phyloP scores from a whole-genome alignment of 2,113 vertebrate species.

The Oncorhynchus masou region DNA sequence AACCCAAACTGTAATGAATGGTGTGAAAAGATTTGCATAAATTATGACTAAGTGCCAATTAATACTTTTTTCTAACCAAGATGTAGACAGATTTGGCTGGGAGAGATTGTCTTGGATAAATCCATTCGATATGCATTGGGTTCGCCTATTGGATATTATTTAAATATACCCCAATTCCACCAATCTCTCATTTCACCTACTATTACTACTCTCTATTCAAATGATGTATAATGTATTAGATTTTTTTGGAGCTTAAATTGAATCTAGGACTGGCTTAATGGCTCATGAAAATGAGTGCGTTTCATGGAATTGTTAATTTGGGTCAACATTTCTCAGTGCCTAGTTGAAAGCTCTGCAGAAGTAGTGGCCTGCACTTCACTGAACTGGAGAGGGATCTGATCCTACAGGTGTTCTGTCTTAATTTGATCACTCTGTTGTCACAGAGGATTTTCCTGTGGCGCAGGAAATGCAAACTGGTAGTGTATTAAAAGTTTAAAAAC shows the following conservation, averaged over 20 bases:
- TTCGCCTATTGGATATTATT: conserved; percentile 59
- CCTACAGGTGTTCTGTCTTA: too few species aligned
- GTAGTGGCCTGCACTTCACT: background rate
- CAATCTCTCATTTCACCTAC: conserved; percentile 26
- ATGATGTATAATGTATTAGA: background rate
- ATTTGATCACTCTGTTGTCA: too few species aligned
- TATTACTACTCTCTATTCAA: background rate
- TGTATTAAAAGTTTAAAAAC: too few species aligned
- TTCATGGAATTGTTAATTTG: background rate
- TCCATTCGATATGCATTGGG: conserved; percentile 68
- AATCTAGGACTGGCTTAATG: conserved; percentile 16
- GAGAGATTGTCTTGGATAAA: conserved; percentile 33
- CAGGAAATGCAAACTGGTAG: too few species aligned
- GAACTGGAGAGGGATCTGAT: too few species aligned
- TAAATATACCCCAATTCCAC: conserved; percentile 44
- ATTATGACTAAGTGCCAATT: conserved; percentile 29
- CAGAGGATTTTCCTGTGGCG: too few species aligned
- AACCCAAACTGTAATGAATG: background rate
- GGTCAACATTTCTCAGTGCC: conserved; percentile 10
- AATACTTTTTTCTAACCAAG: conserved; percentile 43
- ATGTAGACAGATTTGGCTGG: conserved; percentile 41
- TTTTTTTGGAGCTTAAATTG: background rate
- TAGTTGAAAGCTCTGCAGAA: conserved; percentile 16
- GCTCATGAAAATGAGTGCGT: conserved; percentile 22
- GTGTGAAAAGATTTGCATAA: conserved; percentile 40